A percentile compares a stretch with the other conserved stretches of the same genome.
Evolutionary conservation across 2,113 vertebrate genomes (phyloP).

Genomic region (Erpornis zantholeuca): DNA sequence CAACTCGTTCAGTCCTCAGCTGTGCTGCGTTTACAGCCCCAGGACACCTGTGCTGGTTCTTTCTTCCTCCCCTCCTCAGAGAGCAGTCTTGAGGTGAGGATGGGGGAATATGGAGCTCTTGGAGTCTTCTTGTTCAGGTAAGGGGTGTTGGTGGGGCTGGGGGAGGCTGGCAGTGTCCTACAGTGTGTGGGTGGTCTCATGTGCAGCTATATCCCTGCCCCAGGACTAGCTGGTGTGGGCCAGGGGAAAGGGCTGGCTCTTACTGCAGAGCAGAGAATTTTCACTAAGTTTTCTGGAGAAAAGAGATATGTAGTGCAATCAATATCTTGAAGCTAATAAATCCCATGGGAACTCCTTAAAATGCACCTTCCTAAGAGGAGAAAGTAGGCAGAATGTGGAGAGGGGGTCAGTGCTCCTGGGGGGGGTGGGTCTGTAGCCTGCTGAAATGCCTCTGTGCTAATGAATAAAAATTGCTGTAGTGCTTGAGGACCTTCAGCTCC

Average conservation of each 20-base stretch:
- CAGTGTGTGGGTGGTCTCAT: accelerated
- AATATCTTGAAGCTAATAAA: not conserved
- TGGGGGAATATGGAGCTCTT: accelerated
- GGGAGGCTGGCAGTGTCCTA: not conserved
- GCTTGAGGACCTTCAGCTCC: not conserved
- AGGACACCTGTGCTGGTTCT: not conserved
- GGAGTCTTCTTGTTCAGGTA: not conserved
- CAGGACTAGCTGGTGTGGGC: accelerated
- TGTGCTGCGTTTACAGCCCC: not conserved
- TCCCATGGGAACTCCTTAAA: not conserved
- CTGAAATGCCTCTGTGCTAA: not conserved
- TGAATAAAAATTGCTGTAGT: not conserved
- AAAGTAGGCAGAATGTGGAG: not conserved
- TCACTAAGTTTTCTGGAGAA: not conserved
- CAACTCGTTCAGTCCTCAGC: accelerated
- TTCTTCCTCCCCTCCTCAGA: not conserved
- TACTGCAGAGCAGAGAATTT: not conserved
- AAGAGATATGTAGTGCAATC: not conserved
- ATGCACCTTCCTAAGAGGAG: not conserved
- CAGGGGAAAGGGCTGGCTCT: not conserved
- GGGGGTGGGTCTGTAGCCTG: not conserved
- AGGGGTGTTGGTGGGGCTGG: not conserved
- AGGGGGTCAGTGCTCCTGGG: not conserved
- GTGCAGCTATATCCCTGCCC: accelerated
- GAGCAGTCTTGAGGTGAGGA: accelerated